Evolutionary conservation across 2,113 vertebrate species (phyloP).

Genomic region (Xiphophorus couchianus): DNA sequence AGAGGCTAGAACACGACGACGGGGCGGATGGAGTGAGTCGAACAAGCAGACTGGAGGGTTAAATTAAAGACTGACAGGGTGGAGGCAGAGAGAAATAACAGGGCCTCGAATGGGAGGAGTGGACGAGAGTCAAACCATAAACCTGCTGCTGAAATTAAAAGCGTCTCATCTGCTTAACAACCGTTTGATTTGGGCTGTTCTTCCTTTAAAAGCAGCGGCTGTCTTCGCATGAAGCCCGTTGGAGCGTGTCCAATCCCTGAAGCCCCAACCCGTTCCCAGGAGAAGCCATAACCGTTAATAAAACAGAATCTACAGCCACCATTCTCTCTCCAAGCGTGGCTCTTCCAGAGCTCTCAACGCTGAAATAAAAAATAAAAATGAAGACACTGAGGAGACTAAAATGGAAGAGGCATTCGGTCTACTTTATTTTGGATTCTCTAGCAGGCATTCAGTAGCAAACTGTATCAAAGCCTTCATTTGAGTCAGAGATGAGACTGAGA

Average conservation of each 20-base stretch:
- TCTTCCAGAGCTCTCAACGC: slow-evolving; percentile 6
- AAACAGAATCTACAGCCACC: slow-evolving; percentile 1
- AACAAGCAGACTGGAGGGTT: slow-evolving; percentile 7
- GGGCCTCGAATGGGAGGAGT: slow-evolving; percentile 24
- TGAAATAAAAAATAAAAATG: not conserved
- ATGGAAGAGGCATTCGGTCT: not conserved
- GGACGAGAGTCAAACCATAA: slow-evolving; percentile 23
- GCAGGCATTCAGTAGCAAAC: not conserved
- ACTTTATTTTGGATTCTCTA: not conserved
- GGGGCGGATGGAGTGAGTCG: not conserved
- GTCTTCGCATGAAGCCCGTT: not conserved
- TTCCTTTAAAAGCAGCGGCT: slow-evolving; percentile 4
- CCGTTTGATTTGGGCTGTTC: not conserved
- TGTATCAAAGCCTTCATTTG: not conserved
- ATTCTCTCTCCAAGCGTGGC: not conserved
- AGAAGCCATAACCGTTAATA: not conserved
- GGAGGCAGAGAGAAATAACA: slow-evolving; percentile 42
- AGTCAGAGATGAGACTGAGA: not conserved
- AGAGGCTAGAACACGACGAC: not conserved
- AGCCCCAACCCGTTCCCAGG: not conserved
- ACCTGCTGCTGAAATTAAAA: slow-evolving; percentile 20
- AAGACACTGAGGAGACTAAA: not conserved
- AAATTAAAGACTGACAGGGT: slow-evolving; percentile 52
- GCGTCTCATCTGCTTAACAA: slow-evolving; percentile 27
- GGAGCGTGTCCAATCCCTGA: slow-evolving; percentile 10